phyloP scores from a whole-genome alignment of 2,888 invertebrate species.

The Enoplolaimus lenunculus region DNA sequence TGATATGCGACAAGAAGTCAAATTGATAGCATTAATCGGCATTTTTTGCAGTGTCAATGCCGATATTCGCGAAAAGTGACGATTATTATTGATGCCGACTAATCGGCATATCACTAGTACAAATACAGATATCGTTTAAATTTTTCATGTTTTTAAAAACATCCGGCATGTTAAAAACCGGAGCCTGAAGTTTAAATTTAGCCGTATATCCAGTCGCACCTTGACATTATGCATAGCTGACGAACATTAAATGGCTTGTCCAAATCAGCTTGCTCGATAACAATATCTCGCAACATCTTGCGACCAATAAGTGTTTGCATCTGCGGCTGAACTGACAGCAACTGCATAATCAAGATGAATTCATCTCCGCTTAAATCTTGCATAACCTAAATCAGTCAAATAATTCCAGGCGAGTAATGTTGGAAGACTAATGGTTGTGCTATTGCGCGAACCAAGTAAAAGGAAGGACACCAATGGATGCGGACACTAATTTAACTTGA shows the following conservation, averaged over 20 bases:
- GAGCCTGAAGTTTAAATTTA: not conserved
- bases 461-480: no score
- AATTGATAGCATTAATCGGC: no score
- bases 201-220: not conserved
- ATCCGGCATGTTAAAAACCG: constrained; percentile 1
- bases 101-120: no score
- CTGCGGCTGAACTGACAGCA: constrained; percentile 63
- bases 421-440: constrained; percentile 14
- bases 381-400: constrained; percentile 37
- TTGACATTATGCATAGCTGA: no score
- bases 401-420: constrained; percentile 19
- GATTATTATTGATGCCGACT: no score
- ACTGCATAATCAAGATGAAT: constrained; percentile 72
- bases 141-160: no score
- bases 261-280: constrained; percentile 70
- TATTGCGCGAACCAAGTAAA: not conserved
- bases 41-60: no score
- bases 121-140: no score
- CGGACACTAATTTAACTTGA: not conserved
- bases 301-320: constrained; percentile 69
- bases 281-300: constrained; percentile 68
- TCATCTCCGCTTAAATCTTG: constrained; percentile 73
- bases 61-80: no score
- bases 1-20: no score
- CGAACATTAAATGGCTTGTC: constrained; percentile 47